Conservation (phyloP, 2,797 vertebrate genomes). For the Poliocrania exsul region DNA sequence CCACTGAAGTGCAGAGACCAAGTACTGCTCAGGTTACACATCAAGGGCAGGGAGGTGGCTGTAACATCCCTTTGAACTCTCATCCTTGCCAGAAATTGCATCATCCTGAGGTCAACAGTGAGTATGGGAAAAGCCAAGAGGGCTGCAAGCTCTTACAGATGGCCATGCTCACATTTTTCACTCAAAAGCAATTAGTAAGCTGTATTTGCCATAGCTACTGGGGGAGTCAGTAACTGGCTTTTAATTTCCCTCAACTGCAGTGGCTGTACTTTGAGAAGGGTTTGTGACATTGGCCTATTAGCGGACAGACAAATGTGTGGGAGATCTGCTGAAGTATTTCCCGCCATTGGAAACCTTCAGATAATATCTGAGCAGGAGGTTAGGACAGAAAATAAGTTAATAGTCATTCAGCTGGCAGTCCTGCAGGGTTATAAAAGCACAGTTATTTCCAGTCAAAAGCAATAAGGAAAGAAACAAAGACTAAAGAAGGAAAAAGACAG, state of each 20-base stretch:
- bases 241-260: background rate
- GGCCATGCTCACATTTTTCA: background rate
- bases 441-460: background rate
- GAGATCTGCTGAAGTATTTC: background rate
- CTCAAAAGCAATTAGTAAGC: background rate
- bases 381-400: background rate
- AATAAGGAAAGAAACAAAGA: background rate
- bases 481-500: background rate
- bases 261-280: background rate
- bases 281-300: background rate
- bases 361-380: background rate
- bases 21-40: background rate
- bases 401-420: background rate
- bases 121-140: background rate
- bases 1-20: background rate
- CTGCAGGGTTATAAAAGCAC: background rate
- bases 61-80: background rate
- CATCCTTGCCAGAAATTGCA: background rate
- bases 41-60: background rate
- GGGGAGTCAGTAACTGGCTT: background rate
- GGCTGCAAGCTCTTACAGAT: background rate
- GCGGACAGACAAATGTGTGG: background rate
- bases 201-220: background rate
- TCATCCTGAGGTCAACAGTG: background rate
- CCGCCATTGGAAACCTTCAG: background rate